A percentile compares a stretch with the other conserved stretches of the same genome.
Conservation (phyloP, 1,140 invertebrate genomes). For the Drosophila grimshawi region DNA sequence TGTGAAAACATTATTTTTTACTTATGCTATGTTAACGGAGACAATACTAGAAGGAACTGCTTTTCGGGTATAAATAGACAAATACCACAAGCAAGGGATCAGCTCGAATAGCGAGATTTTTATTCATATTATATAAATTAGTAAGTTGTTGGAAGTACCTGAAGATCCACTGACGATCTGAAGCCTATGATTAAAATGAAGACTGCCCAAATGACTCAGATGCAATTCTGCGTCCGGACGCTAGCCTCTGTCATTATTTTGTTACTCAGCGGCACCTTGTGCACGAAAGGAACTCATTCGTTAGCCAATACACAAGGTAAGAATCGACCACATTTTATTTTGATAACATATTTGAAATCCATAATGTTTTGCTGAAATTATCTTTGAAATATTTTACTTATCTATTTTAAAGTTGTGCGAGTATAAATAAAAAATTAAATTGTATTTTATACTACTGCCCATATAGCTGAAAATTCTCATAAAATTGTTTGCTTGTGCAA, state of each 20-base stretch:
- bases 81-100: constrained; percentile 47
- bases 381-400: too few relatives aligned
- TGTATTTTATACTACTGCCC: too few relatives aligned
- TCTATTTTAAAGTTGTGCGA: too few relatives aligned
- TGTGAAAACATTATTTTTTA: constrained; percentile 11
- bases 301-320: constrained; percentile 51
- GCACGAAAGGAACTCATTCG: constrained; percentile 33
- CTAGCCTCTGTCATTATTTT: constrained; percentile 39
- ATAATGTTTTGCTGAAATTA: too few relatives aligned
- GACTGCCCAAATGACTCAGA: constrained; percentile 53
- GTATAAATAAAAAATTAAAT: too few relatives aligned
- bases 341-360: not conserved
- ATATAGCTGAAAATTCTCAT: too few relatives aligned
- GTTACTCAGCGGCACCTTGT: constrained; percentile 30
- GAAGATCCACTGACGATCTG: constrained; percentile 51
- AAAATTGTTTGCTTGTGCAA: not conserved
- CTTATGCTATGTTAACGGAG: constrained; percentile 44
- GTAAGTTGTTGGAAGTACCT: constrained; percentile 55
- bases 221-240: constrained; percentile 24
- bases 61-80: constrained; percentile 17
- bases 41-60: constrained; percentile 39
- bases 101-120: constrained; percentile 56
- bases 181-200: constrained; percentile 48
- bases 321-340: not conserved
- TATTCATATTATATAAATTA: constrained; percentile 44